Conservation (phyloP, 2,888 invertebrate genomes). For the Drosophila conformis region DNA sequence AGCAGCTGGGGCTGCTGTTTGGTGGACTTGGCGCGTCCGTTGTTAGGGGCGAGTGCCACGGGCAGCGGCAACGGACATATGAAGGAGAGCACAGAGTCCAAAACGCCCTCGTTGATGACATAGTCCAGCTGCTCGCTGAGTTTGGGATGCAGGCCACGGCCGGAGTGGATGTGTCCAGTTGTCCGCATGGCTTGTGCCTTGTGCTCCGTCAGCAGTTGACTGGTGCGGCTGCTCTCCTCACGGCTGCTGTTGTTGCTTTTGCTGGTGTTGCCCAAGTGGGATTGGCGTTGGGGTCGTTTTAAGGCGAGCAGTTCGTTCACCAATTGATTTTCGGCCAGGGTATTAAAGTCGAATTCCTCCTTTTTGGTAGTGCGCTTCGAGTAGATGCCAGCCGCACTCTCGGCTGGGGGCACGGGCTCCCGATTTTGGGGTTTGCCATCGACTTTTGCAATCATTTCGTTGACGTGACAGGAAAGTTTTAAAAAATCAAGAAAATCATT, state of each 20-base stretch:
- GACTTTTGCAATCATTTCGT: constrained; percentile 83
- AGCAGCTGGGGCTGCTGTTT: constrained; percentile 29
- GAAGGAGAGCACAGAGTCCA: constrained; percentile 93
- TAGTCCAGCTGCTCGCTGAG: constrained; percentile 85
- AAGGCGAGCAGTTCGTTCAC: constrained; percentile 79
- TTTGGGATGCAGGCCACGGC: constrained; percentile 77
- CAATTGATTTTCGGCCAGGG: constrained; percentile 82
- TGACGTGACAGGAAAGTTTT: constrained; percentile 84
- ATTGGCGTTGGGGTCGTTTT: constrained; percentile 31
- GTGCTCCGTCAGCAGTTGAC: constrained; percentile 31
- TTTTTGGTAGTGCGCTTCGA: constrained; percentile 63
- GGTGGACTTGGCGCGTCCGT: constrained; percentile 28
- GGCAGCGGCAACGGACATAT: constrained; percentile 85
- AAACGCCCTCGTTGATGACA: constrained; percentile 92
- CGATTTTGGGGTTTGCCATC: constrained; percentile 60
- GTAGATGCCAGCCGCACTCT: constrained; percentile 27
- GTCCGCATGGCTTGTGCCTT: constrained; percentile 35
- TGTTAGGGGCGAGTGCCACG: constrained; percentile 28
- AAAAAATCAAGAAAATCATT: constrained; percentile 85
- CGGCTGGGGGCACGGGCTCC: constrained; percentile 63
- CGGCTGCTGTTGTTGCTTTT: constrained; percentile 43
- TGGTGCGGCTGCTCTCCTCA: constrained; percentile 34
- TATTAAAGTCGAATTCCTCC: constrained; percentile 78
- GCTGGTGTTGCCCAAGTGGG: constrained; percentile 6
- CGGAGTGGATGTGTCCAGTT: constrained; percentile 39